Percentiles rank a stretch among this genome's conserved stretches.
Evolutionary conservation across 2,113 vertebrate species (phyloP).

Genomic region (Gila orcuttii): DNA sequence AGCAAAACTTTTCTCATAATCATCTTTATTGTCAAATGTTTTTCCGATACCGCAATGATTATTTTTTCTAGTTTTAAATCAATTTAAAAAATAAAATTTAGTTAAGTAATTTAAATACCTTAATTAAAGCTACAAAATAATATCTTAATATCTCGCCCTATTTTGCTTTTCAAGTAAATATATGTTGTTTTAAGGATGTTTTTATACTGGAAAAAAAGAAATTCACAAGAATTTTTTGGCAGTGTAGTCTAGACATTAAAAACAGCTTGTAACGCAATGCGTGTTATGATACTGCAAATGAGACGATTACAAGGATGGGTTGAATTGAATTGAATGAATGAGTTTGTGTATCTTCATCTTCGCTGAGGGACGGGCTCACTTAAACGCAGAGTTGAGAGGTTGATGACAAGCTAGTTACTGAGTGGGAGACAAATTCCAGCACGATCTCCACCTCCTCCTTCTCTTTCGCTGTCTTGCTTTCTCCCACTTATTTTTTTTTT

Average conservation of each 20-base stretch:
- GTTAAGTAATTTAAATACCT: background rate
- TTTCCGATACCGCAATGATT: background rate
- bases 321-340: background rate
- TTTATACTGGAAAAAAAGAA: background rate
- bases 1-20: too few relatives aligned
- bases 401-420: conserved; percentile 48
- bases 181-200: background rate
- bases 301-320: background rate
- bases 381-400: conserved; percentile 40
- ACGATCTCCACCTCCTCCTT: conserved; percentile 61
- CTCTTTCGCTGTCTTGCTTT: conserved; percentile 52
- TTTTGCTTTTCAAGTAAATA: background rate
- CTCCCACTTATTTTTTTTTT: conserved; percentile 36
- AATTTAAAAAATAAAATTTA: background rate
- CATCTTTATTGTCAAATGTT: too few relatives aligned
- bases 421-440: conserved; percentile 64
- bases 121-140: background rate
- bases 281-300: background rate
- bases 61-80: background rate
- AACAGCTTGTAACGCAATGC: background rate
- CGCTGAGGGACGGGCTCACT: conserved; percentile 21
- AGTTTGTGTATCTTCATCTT: conserved; percentile 38
- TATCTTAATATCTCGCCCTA: background rate
- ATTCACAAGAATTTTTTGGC: background rate
- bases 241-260: background rate